Evolutionary conservation across 2,888 invertebrate species (phyloP).

Genomic region (Stegana nigrithorax): DNA sequence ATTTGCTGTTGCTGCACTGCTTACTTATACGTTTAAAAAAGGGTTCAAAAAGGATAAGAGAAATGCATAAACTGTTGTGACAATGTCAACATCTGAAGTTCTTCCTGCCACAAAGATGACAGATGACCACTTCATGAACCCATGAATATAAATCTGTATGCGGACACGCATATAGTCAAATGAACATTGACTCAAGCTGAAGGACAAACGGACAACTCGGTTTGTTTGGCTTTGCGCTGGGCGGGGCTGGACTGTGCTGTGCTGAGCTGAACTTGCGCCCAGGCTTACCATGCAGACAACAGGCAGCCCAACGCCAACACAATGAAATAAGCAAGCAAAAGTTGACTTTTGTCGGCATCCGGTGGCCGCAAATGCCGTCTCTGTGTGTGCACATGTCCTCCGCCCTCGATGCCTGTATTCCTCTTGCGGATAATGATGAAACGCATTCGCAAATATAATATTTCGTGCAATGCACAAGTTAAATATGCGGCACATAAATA

Average conservation of each 20-base stretch:
- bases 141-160: conserved; percentile 55
- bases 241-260: too few species aligned
- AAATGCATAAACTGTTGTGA: conserved; percentile 51
- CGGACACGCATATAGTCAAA: conserved; percentile 9
- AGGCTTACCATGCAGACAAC: too few species aligned
- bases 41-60: neutral
- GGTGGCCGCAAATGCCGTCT: neutral
- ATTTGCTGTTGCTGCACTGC: neutral
- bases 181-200: neutral
- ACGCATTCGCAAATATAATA: conserved; percentile 57
- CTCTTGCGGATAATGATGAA: conserved; percentile 52
- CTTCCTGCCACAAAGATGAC: conserved; percentile 60
- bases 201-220: neutral
- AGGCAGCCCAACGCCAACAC: neutral
- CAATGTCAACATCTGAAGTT: conserved; percentile 59
- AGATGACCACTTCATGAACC: conserved; percentile 61
- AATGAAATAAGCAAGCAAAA: neutral
- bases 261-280: too few species aligned
- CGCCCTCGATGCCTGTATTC: neutral
- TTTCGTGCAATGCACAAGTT: conserved; percentile 57
- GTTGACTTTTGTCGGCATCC: conserved; percentile 18
- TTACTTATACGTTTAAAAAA: neutral
- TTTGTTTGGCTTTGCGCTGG: too few species aligned
- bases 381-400: neutral
- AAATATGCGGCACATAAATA: conserved; percentile 58